Evolutionary conservation across 2,113 vertebrate genomes (phyloP), one percentile per base, ranked within the genome.

Genomic region (Helogale parvula): DNA sequence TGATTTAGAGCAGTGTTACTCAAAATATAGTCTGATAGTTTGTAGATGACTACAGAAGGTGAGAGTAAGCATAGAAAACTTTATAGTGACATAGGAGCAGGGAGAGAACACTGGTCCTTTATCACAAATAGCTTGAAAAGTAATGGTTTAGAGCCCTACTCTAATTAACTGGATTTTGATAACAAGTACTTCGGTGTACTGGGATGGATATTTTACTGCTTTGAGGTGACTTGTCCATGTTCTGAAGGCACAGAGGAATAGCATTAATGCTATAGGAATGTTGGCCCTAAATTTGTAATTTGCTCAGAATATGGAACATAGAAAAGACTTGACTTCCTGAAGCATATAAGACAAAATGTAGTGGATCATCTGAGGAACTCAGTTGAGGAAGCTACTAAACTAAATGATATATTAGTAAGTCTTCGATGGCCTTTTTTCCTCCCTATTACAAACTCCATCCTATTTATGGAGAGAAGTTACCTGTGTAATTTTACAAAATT

Each of bases 51-150:
- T 92, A 15, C 27, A 41, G 33, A 89, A 63, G 12, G 72, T 52
- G 41, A 91, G 33, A 89, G 15, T 89, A 91, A 91, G 9, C 33
- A 93, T 80, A 83, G 68, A 96, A 94, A 96, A 79, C 7, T 21
- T 81, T 47, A 85, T 21, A 45, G 12, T 4, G 27, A 13, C 50
- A 11, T 60, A n/a, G 41, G 9, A 45, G 7, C 52, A 16, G 47
- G 33, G 33, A 72, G 1, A 1, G 0, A 0, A 6, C 8, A 23
- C 1, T 52, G 1, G 0, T 60, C 17, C 19, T 87, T 83, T 87
- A 47, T 77, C 3, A 72, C 21, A 88, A n/a, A 63, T 74, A 68
- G 23, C 38, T 88, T 91, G 47, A 88, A 81, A 94, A 83, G 5
- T 52, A 82, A 7, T 69, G 2, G 82, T 88, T 86, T 54, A 60